Conservation (phyloP, 2,888 invertebrate species). For the Anoncus sp. region DNA sequence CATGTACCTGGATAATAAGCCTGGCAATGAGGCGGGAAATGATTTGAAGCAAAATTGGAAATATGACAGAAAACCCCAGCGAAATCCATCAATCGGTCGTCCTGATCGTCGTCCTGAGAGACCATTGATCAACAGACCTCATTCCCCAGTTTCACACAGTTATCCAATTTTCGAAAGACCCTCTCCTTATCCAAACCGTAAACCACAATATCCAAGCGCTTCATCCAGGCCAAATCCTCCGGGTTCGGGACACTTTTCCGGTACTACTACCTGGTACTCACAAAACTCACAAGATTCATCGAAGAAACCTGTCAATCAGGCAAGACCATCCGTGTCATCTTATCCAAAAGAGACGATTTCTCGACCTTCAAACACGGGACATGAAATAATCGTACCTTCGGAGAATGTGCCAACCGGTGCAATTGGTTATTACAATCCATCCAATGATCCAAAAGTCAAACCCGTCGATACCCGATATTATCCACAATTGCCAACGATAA, state of each 20-base stretch:
- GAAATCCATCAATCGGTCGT: slow-evolving; percentile 71
- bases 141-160: slow-evolving; percentile 69
- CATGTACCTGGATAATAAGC: slow-evolving; percentile 67
- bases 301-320: slow-evolving; percentile 51
- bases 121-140: slow-evolving; percentile 73
- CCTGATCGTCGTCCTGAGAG: slow-evolving; percentile 66
- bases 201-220: slow-evolving; percentile 62
- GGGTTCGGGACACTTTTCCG: slow-evolving; percentile 55
- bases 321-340: slow-evolving; percentile 39
- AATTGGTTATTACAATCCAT: slow-evolving; percentile 76
- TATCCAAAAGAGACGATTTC: slow-evolving; percentile 19
- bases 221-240: slow-evolving; percentile 33
- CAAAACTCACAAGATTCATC: slow-evolving; percentile 68
- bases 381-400: slow-evolving; percentile 42
- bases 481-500: slow-evolving; percentile 65
- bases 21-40: slow-evolving; percentile 68
- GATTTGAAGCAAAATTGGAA: slow-evolving; percentile 76
- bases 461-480: slow-evolving; percentile 66
- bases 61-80: slow-evolving; percentile 76
- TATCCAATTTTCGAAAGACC: slow-evolving; percentile 76
- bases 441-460: slow-evolving; percentile 70
- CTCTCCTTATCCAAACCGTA: slow-evolving; percentile 54
- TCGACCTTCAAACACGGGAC: slow-evolving; percentile 16
- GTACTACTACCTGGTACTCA: slow-evolving; percentile 54
- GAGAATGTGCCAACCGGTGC: slow-evolving; percentile 76